These are phyloP conservation scores for Synergus japonicus DNA, from an alignment of 2,888 invertebrate species.

Conservation along the genomic window DNA sequence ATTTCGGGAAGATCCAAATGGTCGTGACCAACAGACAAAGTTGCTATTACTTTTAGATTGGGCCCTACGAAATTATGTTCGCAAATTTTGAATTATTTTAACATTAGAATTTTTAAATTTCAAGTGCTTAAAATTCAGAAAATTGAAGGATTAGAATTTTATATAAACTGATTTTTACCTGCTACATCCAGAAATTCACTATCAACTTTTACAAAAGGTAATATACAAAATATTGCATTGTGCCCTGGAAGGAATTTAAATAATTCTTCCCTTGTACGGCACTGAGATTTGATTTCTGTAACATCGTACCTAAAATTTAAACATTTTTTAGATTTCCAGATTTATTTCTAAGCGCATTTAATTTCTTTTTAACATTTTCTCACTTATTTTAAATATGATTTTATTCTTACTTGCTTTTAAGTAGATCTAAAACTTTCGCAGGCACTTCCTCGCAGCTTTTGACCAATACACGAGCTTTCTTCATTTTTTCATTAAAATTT, in stretches of 20 bases:
- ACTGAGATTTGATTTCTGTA: constrained; percentile 58
- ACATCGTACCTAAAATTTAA: constrained; percentile 62
- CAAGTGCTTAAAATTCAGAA: not conserved
- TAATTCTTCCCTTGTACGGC: constrained; percentile 61
- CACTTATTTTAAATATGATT: not conserved
- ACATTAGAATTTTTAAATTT: not conserved
- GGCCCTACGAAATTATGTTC: constrained; percentile 78
- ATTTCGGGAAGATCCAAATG: constrained; percentile 87
- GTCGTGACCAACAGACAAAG: constrained; percentile 92
- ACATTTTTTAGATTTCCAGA: constrained; percentile 1
- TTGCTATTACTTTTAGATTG: constrained; percentile 85
- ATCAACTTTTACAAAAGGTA: constrained; percentile 68
- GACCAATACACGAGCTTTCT: constrained; percentile 43
- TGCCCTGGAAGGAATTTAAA: constrained; percentile 62
- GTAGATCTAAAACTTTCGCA: constrained; percentile 33
- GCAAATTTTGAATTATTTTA: constrained; percentile 12
- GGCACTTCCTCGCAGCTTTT: constrained; percentile 46
- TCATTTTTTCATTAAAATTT: constrained; percentile 37
- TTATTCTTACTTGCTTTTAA: constrained; percentile 44
- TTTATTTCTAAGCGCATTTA: not conserved
- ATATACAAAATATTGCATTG: constrained; percentile 63
- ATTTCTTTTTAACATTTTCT: not conserved
- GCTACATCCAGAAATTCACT: constrained; percentile 82
- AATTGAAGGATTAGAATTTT: not conserved
- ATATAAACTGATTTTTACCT: constrained; percentile 76